Base-by-base conservation (phyloP, 2,888 invertebrate genomes). In the Sinelater perroti region DNA sequence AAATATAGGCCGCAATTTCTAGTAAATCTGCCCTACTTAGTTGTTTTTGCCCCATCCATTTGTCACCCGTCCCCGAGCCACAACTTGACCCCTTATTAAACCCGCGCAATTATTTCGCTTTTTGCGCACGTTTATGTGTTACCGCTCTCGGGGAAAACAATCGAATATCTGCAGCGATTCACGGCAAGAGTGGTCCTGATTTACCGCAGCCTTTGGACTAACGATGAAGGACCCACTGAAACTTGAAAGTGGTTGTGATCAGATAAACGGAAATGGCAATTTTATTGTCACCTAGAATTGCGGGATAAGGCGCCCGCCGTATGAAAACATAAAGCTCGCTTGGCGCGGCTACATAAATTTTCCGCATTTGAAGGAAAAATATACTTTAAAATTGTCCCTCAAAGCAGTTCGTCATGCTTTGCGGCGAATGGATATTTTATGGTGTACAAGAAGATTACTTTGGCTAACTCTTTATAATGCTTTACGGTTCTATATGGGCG, bases 191-290 rank as follows among this genome's bases (percentile, higher is more conserved):
- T 40, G 26, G 11, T 40, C 40, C 14, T 40, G 40, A 40, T 14
- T 24, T 40, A 24, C 20, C 24, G 24, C 24, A 11, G 21, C 40
- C 13, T 40, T 40, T 40, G 26, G 13, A 40, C 24, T 24, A 40
- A 40, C 40, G 40, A 40, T 40, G 24, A 11, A 40, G 14, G 26
- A 40, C 24, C 40, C 40, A 40, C 24, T 40, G 40, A 24, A 40
- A 40, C 20, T 40, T 40, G 40, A 14, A 26, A 40, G 40, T 24
- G 40, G 40, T 40, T 40, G 24, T 20, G 21, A 40, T 40, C 40
- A 40, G 40, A 40, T 40, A 40, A 40, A 40, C 20, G 40, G 10
- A 40, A 40, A 40, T 24, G 40, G 40, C 24, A n/a, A 26, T 40
- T 40, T 40, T 40, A 40, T 40, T 40, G 40, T 24, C 24, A 40